phyloP scores from a whole-genome alignment of 2,888 invertebrate genomes.

The Limenitis camilla region DNA sequence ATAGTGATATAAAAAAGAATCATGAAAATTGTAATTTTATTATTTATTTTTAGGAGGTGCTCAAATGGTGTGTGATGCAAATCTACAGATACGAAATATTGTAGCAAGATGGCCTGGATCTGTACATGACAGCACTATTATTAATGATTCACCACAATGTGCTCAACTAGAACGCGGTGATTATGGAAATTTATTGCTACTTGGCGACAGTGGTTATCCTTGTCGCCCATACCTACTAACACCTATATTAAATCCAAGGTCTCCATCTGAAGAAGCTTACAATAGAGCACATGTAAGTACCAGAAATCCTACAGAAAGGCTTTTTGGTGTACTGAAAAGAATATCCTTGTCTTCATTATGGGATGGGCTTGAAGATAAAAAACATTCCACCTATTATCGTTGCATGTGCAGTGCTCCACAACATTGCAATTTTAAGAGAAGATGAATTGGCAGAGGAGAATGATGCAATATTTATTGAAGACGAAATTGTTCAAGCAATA shows the following conservation, averaged over 20 bases:
- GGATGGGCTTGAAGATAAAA: constrained; percentile 8
- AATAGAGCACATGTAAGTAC: constrained; percentile 18
- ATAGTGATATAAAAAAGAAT: too few species aligned
- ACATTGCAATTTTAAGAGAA: too few species aligned
- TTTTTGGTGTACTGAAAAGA: constrained; percentile 16
- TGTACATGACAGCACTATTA: constrained; percentile 13
- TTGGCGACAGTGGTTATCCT: too few species aligned
- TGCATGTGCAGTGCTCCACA: not conserved
- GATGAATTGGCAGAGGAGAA: too few species aligned
- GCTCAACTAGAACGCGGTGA: constrained; percentile 4
- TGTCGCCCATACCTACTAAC: too few species aligned
- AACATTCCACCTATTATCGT: too few species aligned
- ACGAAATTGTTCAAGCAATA: too few species aligned
- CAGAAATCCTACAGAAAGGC: constrained; percentile 16
- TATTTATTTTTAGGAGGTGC: too few species aligned
- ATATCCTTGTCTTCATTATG: not conserved
- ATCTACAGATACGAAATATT: not conserved
- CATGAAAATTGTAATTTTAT: too few species aligned
- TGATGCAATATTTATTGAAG: too few species aligned
- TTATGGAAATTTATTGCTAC: constrained; percentile 3
- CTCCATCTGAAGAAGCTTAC: constrained; percentile 14
- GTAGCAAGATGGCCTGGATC: too few species aligned
- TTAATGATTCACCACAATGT: constrained; percentile 6
- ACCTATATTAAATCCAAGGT: constrained; percentile 4
- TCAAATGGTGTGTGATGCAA: too few species aligned